A percentile compares a stretch with the other conserved stretches of the same genome.
phyloP scores from a whole-genome alignment of 2,797 vertebrate genomes.

The Fundulus diaphanus region DNA sequence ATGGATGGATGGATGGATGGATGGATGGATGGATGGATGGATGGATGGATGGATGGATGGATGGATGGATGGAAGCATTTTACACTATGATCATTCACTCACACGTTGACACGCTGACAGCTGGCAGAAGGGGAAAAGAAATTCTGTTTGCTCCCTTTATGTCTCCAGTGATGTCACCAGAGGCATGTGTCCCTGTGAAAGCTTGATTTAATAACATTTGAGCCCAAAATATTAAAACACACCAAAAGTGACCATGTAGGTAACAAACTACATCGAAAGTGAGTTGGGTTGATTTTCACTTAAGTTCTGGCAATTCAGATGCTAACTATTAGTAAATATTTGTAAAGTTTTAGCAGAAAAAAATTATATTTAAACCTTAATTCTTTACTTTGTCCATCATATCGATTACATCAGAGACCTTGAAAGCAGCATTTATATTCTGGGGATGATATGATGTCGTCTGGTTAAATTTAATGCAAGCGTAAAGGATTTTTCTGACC shows the following conservation, averaged over 20 bases:
- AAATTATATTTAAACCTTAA: too few relatives aligned
- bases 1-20: not conserved
- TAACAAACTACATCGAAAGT: not conserved
- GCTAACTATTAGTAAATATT: not conserved
- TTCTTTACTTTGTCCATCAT: not conserved
- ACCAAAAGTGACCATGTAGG: not conserved
- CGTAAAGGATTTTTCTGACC: slow-evolving; percentile 1
- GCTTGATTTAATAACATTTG: not conserved
- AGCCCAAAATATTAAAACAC: not conserved
- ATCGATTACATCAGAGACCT: slow-evolving; percentile 26
- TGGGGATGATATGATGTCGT: not conserved
- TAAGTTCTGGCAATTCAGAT: not conserved
- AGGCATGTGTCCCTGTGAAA: not conserved
- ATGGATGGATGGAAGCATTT: too few relatives aligned
- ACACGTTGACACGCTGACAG: too few relatives aligned
- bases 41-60: too few relatives aligned
- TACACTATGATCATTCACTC: too few relatives aligned
- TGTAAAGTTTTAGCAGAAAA: not conserved
- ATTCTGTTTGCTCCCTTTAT: not conserved
- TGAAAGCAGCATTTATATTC: slow-evolving; percentile 33
- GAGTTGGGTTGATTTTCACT: not conserved
- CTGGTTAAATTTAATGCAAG: slow-evolving; percentile 15
- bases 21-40: too few relatives aligned
- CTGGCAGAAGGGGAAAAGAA: too few relatives aligned
- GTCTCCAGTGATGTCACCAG: not conserved